Evolutionary conservation across 2,888 invertebrate genomes (phyloP).

Genomic region (Lasioglossum figueresi): DNA sequence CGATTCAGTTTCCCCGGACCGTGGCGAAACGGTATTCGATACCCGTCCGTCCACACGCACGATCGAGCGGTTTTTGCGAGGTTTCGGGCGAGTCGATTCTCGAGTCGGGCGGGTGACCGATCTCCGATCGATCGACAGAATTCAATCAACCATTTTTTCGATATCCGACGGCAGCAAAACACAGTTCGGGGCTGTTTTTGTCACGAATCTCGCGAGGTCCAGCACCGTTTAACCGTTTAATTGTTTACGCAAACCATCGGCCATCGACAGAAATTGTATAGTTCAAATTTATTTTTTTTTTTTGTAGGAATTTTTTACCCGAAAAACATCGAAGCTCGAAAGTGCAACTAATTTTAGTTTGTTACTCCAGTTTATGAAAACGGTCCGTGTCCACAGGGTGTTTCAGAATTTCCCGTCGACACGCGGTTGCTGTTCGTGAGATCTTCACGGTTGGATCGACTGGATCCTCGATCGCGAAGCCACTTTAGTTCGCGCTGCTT

Average conservation of each 20-base stretch:
- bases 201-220: neutral
- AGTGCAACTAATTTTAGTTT: too few relatives aligned
- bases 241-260: neutral
- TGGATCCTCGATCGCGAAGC: slow-evolving; percentile 19
- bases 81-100: neutral
- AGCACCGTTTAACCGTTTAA: neutral
- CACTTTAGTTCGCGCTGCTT: neutral
- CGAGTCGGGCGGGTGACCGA: slow-evolving; percentile 7
- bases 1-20: slow-evolving; percentile 11
- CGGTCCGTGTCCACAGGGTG: too few relatives aligned
- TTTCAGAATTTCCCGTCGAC: neutral
- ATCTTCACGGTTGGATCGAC: slow-evolving; percentile 12
- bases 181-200: neutral
- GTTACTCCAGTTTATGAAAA: neutral
- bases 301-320: too few relatives aligned
- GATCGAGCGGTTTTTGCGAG: slow-evolving; percentile 11
- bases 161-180: neutral
- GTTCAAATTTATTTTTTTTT: too few relatives aligned
- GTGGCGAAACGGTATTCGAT: slow-evolving; percentile 20
- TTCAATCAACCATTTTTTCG: slow-evolving; percentile 22
- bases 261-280: too few relatives aligned
- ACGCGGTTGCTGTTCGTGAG: neutral
- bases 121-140: slow-evolving; percentile 20
- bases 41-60: neutral
- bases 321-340: too few relatives aligned